phyloP scores from a whole-genome alignment of 2,888 invertebrate species.

The Agriotes lineatus region DNA sequence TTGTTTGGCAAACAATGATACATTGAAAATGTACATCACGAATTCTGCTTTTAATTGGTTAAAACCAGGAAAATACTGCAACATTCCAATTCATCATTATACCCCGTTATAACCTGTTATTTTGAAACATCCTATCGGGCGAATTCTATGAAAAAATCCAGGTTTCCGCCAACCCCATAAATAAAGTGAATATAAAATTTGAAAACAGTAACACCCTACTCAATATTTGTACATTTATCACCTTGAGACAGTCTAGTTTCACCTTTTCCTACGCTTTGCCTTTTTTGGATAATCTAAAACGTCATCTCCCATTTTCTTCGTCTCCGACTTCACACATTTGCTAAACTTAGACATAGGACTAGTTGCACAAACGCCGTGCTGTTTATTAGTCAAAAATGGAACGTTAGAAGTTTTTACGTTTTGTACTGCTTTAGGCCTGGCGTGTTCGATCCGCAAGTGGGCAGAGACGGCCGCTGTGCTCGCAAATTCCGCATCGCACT shows the following conservation, averaged over 20 bases:
- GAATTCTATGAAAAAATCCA: too few species aligned
- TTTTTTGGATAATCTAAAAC: background rate
- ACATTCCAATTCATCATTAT: too few species aligned
- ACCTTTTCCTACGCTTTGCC: background rate
- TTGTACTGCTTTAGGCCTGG: slow-evolving; percentile 36
- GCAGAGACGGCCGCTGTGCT: slow-evolving; percentile 57
- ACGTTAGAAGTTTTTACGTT: background rate
- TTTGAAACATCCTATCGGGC: too few species aligned
- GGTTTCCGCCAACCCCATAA: too few species aligned
- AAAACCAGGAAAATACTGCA: too few species aligned
- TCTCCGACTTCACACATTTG: background rate
- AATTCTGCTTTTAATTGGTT: too few species aligned
- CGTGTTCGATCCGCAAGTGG: slow-evolving; percentile 57
- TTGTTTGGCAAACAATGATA: too few species aligned
- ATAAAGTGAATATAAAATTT: slow-evolving; percentile 18
- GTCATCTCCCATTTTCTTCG: background rate
- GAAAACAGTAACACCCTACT: slow-evolving; percentile 8
- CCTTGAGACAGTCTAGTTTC: background rate
- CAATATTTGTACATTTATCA: slow-evolving; percentile 2
- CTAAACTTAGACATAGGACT: background rate
- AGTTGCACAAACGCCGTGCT: background rate
- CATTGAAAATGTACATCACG: too few species aligned
- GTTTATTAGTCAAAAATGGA: background rate
- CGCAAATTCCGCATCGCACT: slow-evolving; percentile 59
- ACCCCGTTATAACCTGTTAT: too few species aligned